Evolutionary conservation across 2,113 vertebrate genomes (phyloP).

Genomic region (Arothron firmamentum): DNA sequence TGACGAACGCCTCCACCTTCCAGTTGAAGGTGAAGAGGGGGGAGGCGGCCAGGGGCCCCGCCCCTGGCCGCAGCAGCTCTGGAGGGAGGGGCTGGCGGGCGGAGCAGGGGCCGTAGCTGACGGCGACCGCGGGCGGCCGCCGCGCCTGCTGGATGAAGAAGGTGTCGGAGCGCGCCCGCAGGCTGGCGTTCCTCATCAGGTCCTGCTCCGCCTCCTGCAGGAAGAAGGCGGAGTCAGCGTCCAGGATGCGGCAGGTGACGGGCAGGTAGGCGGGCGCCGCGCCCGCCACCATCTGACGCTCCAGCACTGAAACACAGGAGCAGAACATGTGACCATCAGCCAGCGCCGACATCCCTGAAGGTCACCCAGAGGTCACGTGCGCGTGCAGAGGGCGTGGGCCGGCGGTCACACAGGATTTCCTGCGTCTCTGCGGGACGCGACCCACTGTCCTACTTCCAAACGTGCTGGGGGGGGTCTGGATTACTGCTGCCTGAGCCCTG

Average conservation of each 20-base stretch:
- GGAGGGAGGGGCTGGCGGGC: conserved; percentile 80
- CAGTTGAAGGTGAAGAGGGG: conserved; percentile 81
- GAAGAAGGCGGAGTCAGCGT: conserved; percentile 83
- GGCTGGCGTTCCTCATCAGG: conserved; percentile 86
- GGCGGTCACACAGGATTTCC: background rate
- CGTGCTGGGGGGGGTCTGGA: background rate
- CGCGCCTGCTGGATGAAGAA: conserved; percentile 86
- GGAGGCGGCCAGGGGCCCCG: conserved; percentile 43
- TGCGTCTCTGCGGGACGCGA: conserved; percentile 40
- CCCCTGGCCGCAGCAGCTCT: conserved; percentile 75
- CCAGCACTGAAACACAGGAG: conserved; percentile 75
- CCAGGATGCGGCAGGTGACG: conserved; percentile 82
- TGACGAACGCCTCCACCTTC: conserved; percentile 83
- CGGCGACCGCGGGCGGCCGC: conserved; percentile 79
- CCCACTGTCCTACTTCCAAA: conserved; percentile 62
- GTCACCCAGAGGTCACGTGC: background rate
- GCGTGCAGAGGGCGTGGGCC: background rate
- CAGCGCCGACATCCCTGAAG: background rate
- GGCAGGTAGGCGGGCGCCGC: conserved; percentile 87
- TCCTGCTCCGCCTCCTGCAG: conserved; percentile 86
- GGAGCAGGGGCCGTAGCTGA: conserved; percentile 86
- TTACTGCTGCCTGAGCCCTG: too few relatives aligned
- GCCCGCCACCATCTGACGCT: conserved; percentile 77
- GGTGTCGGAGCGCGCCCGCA: conserved; percentile 82
- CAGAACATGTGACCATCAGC: conserved; percentile 14